Conservation (phyloP, 2,888 invertebrate genomes). For the Neoscelio sp. region DNA sequence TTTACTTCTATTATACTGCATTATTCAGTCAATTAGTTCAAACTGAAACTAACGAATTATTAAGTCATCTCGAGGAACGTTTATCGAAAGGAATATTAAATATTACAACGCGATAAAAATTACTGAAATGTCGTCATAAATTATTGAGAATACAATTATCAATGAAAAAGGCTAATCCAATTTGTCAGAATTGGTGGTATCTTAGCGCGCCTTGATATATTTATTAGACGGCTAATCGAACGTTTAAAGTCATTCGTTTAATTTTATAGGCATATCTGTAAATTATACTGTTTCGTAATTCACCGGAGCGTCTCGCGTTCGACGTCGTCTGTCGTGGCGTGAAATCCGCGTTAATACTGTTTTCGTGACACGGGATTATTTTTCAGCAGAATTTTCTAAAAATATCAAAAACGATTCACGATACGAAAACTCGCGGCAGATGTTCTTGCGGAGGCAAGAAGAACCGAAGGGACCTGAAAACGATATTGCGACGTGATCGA, state of each 20-base stretch:
- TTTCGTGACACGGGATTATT: conserved; percentile 58
- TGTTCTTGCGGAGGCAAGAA: conserved; percentile 42
- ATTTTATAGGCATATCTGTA: conserved; percentile 44
- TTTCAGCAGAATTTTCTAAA: conserved; percentile 54
- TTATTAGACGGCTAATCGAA: conserved; percentile 54
- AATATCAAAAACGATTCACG: conserved; percentile 60
- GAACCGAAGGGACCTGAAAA: conserved; percentile 40
- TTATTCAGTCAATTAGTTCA: too few relatives aligned
- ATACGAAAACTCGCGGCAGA: conserved; percentile 47
- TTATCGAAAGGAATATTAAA: too few relatives aligned
- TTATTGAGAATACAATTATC: too few relatives aligned
- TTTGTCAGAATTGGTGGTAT: background rate
- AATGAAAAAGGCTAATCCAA: background rate
- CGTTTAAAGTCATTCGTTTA: conserved; percentile 36
- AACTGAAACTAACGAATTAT: too few relatives aligned
- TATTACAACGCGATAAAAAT: too few relatives aligned
- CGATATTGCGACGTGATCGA: conserved; percentile 40
- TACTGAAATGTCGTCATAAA: too few relatives aligned
- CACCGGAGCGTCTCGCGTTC: conserved; percentile 13
- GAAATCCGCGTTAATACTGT: conserved; percentile 48
- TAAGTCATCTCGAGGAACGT: too few relatives aligned
- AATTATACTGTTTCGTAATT: conserved; percentile 33
- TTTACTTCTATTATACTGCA: too few relatives aligned
- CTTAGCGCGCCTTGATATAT: conserved; percentile 12
- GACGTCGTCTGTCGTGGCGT: conserved; percentile 39